Conservation (phyloP, 2,888 invertebrate species). For the Chloroclysta siterata region DNA sequence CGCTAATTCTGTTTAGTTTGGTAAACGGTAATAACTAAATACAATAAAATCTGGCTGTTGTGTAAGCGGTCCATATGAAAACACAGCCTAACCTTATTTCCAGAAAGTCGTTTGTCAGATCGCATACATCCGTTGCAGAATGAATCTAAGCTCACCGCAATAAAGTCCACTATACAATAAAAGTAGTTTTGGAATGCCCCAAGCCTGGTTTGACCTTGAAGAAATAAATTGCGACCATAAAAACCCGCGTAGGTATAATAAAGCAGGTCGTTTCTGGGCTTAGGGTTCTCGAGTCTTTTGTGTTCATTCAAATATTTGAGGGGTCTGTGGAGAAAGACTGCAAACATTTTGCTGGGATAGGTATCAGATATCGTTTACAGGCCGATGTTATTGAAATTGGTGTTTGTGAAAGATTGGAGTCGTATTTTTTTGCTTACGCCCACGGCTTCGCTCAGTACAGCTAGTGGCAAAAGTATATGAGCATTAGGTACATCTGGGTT, state of each 20-base stretch:
- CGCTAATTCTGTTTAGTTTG: too few species aligned
- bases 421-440: too few species aligned
- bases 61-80: too few species aligned
- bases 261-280: slow-evolving; percentile 31
- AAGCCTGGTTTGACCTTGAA: slow-evolving; percentile 24
- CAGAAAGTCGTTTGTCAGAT: neutral
- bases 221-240: slow-evolving; percentile 34
- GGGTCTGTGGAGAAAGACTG: slow-evolving; percentile 24
- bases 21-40: too few species aligned
- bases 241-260: slow-evolving; percentile 32
- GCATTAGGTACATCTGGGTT: too few species aligned
- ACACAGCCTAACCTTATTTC: too few species aligned
- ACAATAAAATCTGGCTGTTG: too few species aligned
- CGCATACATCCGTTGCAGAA: neutral
- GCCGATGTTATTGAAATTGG: slow-evolving; percentile 14
- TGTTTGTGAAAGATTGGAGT: slow-evolving; percentile 3
- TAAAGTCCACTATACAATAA: slow-evolving; percentile 2
- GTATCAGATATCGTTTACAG: slow-evolving; percentile 28
- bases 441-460: too few species aligned
- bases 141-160: neutral
- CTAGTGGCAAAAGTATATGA: too few species aligned
- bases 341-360: slow-evolving; percentile 27
- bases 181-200: neutral
- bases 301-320: slow-evolving; percentile 39
- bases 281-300: slow-evolving; percentile 29